Conservation (phyloP, 2,113 vertebrate genomes). For the Urocitellus parryii region DNA sequence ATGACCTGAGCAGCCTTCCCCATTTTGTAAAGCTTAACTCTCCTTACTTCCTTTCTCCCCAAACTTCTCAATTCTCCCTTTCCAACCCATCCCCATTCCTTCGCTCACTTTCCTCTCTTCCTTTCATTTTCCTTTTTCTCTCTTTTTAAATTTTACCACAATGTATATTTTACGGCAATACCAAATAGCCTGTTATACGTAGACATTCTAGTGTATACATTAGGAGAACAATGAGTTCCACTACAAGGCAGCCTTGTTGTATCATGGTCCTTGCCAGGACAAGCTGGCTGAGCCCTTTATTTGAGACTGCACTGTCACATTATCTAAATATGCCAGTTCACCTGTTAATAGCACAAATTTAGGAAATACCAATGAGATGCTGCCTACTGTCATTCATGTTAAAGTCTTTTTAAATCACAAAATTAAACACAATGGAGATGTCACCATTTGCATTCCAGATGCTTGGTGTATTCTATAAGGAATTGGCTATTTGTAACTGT, state of each 20-base stretch:
- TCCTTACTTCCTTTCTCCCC: too few species aligned
- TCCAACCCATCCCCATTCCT: fast-evolving
- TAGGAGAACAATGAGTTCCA: not conserved
- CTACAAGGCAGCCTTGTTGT: too few species aligned
- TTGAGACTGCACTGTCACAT: not conserved
- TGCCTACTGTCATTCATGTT: not conserved
- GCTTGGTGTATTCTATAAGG: not conserved
- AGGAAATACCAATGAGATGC: not conserved
- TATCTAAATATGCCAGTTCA: not conserved
- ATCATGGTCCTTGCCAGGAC: not conserved
- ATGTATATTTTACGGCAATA: not conserved
- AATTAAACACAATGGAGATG: not conserved
- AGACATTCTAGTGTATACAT: not conserved
- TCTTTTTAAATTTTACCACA: not conserved
- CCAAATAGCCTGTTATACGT: not conserved
- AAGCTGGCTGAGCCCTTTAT: too few species aligned
- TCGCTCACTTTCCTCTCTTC: too few species aligned
- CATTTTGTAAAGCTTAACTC: not conserved
- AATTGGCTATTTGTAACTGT: not conserved
- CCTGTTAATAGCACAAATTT: not conserved
- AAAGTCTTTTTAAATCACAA: not conserved
- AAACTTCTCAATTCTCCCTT: too few species aligned
- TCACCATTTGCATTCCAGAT: not conserved
- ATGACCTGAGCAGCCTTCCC: too few species aligned
- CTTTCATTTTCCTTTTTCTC: not conserved